These are phyloP conservation scores for Oncorhynchus keta DNA, from an alignment of 2,113 vertebrate genomes.

Conservation along the genomic window DNA sequence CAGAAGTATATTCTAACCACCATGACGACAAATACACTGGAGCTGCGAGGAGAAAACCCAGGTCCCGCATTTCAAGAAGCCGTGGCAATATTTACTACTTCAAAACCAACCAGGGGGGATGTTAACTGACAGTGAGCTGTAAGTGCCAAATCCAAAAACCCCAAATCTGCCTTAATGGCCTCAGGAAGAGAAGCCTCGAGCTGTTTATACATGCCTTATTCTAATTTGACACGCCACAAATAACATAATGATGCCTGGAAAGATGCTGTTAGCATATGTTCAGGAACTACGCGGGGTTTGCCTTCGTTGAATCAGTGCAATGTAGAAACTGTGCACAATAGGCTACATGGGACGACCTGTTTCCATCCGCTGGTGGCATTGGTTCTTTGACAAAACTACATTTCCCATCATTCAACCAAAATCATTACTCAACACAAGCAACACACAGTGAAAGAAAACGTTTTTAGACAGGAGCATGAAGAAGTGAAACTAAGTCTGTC, in stretches of 20 bases:
- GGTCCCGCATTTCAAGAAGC: conserved; percentile 15
- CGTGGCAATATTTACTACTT: conserved; percentile 13
- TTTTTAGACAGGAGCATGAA: too few species aligned
- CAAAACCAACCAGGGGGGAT: background rate
- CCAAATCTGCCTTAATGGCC: background rate
- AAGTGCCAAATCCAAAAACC: conserved; percentile 11
- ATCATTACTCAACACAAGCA: too few species aligned
- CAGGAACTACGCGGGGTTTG: background rate
- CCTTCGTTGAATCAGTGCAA: background rate
- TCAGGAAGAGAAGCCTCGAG: background rate
- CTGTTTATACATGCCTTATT: background rate
- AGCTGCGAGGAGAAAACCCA: conserved; percentile 10
- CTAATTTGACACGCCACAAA: conserved; percentile 1
- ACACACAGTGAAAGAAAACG: too few species aligned
- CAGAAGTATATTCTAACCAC: conserved; percentile 31
- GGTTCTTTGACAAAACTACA: too few species aligned
- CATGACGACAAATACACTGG: conserved; percentile 38
- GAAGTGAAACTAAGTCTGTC: too few species aligned
- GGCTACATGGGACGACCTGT: background rate
- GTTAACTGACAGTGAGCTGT: conserved; percentile 22
- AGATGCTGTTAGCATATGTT: background rate
- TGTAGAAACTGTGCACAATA: background rate
- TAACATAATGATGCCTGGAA: background rate
- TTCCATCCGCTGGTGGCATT: background rate
- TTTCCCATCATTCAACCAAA: too few species aligned